Conservation (phyloP, 2,888 invertebrate species). For the Ophion slaviceki region DNA sequence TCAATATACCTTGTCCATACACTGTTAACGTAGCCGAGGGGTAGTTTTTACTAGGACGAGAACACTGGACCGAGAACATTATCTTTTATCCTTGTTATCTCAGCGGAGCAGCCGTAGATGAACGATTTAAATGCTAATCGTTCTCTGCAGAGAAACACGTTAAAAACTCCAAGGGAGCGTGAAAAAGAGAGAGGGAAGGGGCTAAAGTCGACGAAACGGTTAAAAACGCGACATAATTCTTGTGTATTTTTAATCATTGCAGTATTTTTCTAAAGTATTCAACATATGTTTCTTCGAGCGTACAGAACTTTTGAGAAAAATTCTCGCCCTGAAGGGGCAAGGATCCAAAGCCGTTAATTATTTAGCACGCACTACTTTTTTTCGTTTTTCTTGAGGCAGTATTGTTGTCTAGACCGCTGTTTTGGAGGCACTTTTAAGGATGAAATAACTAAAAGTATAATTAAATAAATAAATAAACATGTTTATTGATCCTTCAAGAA, state of each 20-base stretch:
- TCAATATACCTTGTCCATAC: neutral
- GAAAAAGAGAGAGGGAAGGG: neutral
- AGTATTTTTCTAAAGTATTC: neutral
- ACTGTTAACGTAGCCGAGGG: neutral
- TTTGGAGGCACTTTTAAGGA: too few relatives aligned
- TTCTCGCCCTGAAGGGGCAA: too few relatives aligned
- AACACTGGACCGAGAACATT: slow-evolving; percentile 35
- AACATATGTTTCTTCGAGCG: too few relatives aligned
- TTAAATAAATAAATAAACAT: too few relatives aligned
- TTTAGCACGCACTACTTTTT: too few relatives aligned
- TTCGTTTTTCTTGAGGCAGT: too few relatives aligned
- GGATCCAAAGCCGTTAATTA: too few relatives aligned
- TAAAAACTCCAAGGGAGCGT: slow-evolving; percentile 5
- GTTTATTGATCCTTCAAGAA: too few relatives aligned
- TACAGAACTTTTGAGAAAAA: too few relatives aligned
- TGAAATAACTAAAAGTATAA: too few relatives aligned
- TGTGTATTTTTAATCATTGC: slow-evolving; percentile 16
- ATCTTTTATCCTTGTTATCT: slow-evolving; percentile 25
- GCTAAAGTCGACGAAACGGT: neutral
- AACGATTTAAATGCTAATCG: slow-evolving; percentile 56
- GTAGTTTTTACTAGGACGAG: slow-evolving; percentile 18
- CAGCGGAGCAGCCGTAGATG: neutral
- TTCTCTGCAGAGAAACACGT: slow-evolving; percentile 8
- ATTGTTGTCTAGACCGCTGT: too few relatives aligned
- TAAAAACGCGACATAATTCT: slow-evolving; percentile 2